Base-by-base conservation (phyloP, 2,888 invertebrate species). In the Eupithecia exiguata region DNA sequence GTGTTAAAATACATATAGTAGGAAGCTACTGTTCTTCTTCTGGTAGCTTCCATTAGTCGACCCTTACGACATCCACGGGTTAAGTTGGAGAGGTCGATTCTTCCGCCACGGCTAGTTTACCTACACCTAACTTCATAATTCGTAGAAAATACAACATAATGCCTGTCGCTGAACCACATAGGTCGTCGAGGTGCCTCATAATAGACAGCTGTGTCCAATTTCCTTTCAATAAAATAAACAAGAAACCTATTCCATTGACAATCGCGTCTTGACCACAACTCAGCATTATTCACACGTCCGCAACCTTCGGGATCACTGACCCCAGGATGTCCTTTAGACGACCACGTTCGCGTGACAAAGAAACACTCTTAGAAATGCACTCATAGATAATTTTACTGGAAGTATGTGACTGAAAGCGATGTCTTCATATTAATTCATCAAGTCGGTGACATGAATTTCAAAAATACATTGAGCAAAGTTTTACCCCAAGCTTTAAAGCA, bases 301-400 rank as follows among this genome's bases (percentile, higher is more conserved):
- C 70, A 53, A 46, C 68, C 25, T 69, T 21, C 53, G 30, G 16
- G 68, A 49, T 16, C 49, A 58, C 30, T 69, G 76, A 71, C 70
- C 73, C 21, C 62, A 58, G 46, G 25, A 35, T 66, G 61, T 73
- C 40, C 65, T 65, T 66, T 25, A 67, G 43, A 69, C 49, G 40
- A 66, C 49, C 76, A 79, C 80, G 77, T 78, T 72, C 75, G 58
- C 66, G 74, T 74, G 68, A 78, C 79, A 78, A 74, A 77, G 77
- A 77, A 78, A 80, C 77, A 77, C 80, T 77, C 78, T 80, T 68
- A 77, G 61, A 73, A 75, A 69, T 76, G 76, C 76, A 76, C 69
- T 69, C 58, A 49, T 49, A 68, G 49, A 68, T 72, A 36, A 71
- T 30, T 76, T 76, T 73, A 73, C 71, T n/a, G 72, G 61, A 61